Conservation (phyloP, 2,113 vertebrate genomes). For the Dryoscopus gambensis region DNA sequence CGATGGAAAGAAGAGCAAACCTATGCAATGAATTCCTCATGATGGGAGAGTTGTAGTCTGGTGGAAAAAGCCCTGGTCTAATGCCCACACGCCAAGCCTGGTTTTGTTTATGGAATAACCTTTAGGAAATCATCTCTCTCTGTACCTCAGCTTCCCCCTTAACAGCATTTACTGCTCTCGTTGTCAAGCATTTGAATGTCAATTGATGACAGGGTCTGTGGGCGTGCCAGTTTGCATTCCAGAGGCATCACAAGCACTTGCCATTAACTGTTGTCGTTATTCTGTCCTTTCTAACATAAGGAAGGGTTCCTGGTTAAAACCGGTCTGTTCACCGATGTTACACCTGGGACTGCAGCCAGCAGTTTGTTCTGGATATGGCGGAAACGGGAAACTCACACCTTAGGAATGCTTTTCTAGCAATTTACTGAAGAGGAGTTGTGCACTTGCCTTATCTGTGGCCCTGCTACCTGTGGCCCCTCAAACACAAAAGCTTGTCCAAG, state of each 20-base stretch:
- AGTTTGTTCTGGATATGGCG: not conserved
- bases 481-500: not conserved
- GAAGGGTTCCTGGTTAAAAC: not conserved
- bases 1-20: not conserved
- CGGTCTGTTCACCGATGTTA: rapidly evolving
- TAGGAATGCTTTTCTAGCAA: not conserved
- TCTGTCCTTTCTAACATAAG: not conserved
- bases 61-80: not conserved
- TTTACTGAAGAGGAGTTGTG: not conserved
- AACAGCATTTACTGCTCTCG: not conserved
- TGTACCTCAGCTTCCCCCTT: not conserved
- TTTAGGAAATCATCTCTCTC: not conserved
- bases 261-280: not conserved
- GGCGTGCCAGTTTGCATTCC: not conserved
- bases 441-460: not conserved
- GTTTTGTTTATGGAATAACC: not conserved
- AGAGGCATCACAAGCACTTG: not conserved
- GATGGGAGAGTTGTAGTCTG: not conserved
- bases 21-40: not conserved
- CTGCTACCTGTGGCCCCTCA: too few relatives aligned
- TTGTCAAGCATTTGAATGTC: not conserved
- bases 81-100: not conserved
- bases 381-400: not conserved
- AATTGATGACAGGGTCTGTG: not conserved
- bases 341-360: not conserved